phyloP scores from a whole-genome alignment of 2,888 invertebrate species.

The Leptinotarsa haldemani region DNA sequence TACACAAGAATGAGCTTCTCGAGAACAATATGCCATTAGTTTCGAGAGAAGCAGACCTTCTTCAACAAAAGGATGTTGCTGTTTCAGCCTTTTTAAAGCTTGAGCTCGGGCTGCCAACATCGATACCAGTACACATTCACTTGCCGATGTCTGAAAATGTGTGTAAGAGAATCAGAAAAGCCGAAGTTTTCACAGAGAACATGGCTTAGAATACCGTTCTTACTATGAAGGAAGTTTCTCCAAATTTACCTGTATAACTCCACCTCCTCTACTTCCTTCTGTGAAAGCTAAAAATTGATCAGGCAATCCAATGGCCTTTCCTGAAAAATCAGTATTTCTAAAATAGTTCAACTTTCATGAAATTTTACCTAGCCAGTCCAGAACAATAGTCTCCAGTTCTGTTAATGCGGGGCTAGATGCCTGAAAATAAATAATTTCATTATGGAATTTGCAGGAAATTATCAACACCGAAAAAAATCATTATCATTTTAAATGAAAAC shows the following conservation, averaged over 20 bases:
- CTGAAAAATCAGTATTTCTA: constrained; percentile 62
- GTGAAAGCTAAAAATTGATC: constrained; percentile 86
- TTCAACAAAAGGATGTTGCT: constrained; percentile 86
- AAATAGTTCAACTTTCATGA: not conserved
- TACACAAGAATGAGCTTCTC: constrained; percentile 91
- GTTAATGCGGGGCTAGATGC: constrained; percentile 88
- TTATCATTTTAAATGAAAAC: not conserved
- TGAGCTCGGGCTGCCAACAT: constrained; percentile 93
- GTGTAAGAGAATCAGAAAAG: too few species aligned
- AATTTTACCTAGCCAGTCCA: constrained; percentile 90
- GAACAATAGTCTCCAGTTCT: constrained; percentile 92
- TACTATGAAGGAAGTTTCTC: not conserved
- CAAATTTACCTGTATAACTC: constrained; percentile 87
- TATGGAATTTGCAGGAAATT: not conserved
- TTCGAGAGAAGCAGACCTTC: constrained; percentile 92
- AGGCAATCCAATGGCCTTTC: constrained; percentile 92
- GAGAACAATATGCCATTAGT: constrained; percentile 92
- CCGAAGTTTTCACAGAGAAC: too few species aligned
- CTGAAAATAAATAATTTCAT: constrained; percentile 63
- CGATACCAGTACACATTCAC: constrained; percentile 92
- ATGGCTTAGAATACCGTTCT: too few species aligned
- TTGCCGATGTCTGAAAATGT: constrained; percentile 85
- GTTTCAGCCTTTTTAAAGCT: constrained; percentile 86
- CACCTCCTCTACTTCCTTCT: constrained; percentile 90
- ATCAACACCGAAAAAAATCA: too few species aligned